Conservation (phyloP, 2,888 invertebrate genomes). For the Antheraea yamamai region DNA sequence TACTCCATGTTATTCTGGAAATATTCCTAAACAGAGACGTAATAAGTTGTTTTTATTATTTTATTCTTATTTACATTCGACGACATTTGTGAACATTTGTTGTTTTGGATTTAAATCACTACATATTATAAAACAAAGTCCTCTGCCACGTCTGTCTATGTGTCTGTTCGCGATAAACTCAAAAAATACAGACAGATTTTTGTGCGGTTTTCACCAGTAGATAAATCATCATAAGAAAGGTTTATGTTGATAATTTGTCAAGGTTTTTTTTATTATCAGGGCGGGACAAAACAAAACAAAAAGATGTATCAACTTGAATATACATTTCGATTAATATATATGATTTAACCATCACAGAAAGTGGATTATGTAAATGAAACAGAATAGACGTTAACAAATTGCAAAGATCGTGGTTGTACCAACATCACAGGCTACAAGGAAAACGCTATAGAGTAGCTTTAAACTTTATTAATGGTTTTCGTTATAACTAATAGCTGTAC, state of each 20-base stretch:
- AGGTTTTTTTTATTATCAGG: no score
- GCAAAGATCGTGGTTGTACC: conserved; percentile 21
- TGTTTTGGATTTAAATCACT: no score
- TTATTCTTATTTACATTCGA: no score
- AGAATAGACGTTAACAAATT: conserved; percentile 46
- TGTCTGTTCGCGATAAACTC: no score
- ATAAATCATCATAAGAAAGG: no score
- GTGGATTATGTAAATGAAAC: conserved; percentile 43
- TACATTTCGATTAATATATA: conserved; percentile 26
- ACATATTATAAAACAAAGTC: neutral
- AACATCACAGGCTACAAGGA: neutral
- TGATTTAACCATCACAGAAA: conserved; percentile 36
- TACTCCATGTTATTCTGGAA: neutral
- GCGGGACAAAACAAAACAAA: neutral
- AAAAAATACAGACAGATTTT: no score
- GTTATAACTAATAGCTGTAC: no score
- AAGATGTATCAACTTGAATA: neutral
- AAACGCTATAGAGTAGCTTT: neutral
- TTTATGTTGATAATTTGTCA: no score
- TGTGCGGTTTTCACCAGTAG: no score
- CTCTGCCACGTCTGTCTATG: no score
- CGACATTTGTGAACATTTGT: no score
- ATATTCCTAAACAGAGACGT: neutral
- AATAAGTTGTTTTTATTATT: neutral
- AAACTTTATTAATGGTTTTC: no score